Percentiles rank a stretch among this genome's conserved stretches.
Conservation (phyloP, 1,140 invertebrate species). For the Magallana angulata region DNA sequence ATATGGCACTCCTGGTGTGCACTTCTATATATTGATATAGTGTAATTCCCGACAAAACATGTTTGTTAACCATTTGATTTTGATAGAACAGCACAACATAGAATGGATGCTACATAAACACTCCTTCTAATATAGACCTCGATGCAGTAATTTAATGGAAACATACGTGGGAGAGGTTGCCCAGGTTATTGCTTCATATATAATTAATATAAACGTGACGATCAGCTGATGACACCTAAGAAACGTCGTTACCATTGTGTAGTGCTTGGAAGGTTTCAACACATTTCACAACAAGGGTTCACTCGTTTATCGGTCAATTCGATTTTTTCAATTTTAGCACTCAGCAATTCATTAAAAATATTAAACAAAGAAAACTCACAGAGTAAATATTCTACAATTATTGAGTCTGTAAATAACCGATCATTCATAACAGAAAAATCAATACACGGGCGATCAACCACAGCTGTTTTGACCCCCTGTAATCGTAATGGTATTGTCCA, state of each 20-base stretch:
- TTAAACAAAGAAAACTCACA: not conserved
- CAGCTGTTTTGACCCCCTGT: conserved; percentile 25
- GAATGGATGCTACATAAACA: too few species aligned
- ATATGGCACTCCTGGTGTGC: not conserved
- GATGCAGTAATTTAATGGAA: too few species aligned
- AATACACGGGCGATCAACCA: not conserved
- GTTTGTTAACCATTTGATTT: not conserved
- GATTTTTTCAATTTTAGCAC: not conserved
- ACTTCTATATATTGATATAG: not conserved
- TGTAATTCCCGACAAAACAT: not conserved
- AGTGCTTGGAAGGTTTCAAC: not conserved
- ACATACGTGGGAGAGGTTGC: too few species aligned
- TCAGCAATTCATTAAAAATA: not conserved
- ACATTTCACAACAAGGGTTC: not conserved
- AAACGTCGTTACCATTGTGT: not conserved
- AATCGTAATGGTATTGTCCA: conserved; percentile 12
- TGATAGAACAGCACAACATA: too few species aligned
- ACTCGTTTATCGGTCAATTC: not conserved
- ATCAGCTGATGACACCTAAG: conserved; percentile 13
- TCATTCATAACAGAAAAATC: not conserved
- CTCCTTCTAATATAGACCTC: too few species aligned
- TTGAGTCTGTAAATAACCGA: not conserved
- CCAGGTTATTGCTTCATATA: too few species aligned
- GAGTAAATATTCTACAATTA: not conserved
- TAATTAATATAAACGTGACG: too few species aligned